Conservation (phyloP, 2,888 invertebrate species). For the Nowickia ferox region DNA sequence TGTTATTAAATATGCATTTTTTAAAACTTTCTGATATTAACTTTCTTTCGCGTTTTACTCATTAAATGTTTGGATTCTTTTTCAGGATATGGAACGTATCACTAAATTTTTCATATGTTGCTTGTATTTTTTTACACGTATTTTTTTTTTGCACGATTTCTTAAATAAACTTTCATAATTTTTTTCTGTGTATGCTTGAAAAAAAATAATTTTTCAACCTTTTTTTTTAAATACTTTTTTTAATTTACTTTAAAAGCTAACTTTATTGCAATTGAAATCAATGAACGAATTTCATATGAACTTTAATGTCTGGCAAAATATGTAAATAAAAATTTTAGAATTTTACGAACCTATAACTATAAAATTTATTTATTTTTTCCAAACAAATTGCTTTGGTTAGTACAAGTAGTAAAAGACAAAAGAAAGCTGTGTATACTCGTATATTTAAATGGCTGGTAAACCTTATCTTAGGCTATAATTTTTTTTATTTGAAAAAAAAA, state of each 20-base stretch:
- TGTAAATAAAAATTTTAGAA: slow-evolving; percentile 1
- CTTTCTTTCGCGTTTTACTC: too few relatives aligned
- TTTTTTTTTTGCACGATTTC: too few relatives aligned
- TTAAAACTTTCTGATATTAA: too few relatives aligned
- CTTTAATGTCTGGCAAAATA: not conserved
- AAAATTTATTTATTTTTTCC: slow-evolving; percentile 61
- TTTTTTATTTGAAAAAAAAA: not conserved
- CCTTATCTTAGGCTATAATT: slow-evolving; percentile 37
- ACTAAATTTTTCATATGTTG: too few relatives aligned
- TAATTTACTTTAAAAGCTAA: not conserved
- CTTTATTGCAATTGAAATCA: not conserved
- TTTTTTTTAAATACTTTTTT: too few relatives aligned
- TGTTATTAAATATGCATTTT: too few relatives aligned
- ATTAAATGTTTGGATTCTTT: too few relatives aligned
- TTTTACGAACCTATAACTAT: slow-evolving; percentile 52
- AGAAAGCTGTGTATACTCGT: not conserved
- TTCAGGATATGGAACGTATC: too few relatives aligned
- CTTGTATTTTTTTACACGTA: too few relatives aligned
- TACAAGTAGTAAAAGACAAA: slow-evolving; percentile 4
- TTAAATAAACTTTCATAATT: too few relatives aligned
- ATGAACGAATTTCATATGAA: not conserved
- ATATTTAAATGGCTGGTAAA: slow-evolving; percentile 22
- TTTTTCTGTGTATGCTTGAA: too few relatives aligned
- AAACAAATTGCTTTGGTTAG: slow-evolving; percentile 46
- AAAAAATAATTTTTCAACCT: too few relatives aligned